Evolutionary conservation across 2,113 vertebrate genomes (phyloP).

Genomic region (Romanogobio albipinnatus): DNA sequence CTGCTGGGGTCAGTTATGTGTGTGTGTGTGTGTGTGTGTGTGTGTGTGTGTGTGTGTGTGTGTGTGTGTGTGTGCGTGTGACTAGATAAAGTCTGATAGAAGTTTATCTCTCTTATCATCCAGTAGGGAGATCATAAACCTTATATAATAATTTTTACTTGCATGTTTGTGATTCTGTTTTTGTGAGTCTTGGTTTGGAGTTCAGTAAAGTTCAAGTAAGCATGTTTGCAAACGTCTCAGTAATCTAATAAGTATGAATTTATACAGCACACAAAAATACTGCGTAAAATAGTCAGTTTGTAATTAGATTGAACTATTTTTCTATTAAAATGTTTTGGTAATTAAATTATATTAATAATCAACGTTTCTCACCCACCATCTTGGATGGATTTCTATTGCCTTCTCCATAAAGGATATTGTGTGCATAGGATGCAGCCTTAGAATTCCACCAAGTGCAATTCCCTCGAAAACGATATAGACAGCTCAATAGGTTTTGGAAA

Average conservation of each 20-base stretch:
- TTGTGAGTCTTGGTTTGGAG: too few species aligned
- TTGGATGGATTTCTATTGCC: neutral
- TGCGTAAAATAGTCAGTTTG: neutral
- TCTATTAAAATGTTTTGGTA: neutral
- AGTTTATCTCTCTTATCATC: slow-evolving; percentile 48
- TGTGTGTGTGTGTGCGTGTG: slow-evolving; percentile 43
- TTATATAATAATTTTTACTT: neutral
- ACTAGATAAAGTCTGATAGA: slow-evolving; percentile 35
- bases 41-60: slow-evolving; percentile 43
- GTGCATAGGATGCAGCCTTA: neutral
- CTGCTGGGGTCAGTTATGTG: slow-evolving; percentile 45
- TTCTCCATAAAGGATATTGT: neutral
- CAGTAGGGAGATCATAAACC: neutral
- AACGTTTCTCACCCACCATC: neutral
- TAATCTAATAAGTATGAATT: too few species aligned
- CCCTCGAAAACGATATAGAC: neutral
- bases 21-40: slow-evolving; percentile 26
- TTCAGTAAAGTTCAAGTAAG: neutral
- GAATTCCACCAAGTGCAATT: neutral
- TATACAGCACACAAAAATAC: neutral
- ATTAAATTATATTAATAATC: neutral
- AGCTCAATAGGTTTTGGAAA: neutral
- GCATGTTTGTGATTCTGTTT: neutral
- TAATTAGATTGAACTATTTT: neutral
- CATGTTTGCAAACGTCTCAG: neutral